Evolutionary conservation across 2,888 invertebrate genomes (phyloP).

Genomic region (Cremastinae sp.): DNA sequence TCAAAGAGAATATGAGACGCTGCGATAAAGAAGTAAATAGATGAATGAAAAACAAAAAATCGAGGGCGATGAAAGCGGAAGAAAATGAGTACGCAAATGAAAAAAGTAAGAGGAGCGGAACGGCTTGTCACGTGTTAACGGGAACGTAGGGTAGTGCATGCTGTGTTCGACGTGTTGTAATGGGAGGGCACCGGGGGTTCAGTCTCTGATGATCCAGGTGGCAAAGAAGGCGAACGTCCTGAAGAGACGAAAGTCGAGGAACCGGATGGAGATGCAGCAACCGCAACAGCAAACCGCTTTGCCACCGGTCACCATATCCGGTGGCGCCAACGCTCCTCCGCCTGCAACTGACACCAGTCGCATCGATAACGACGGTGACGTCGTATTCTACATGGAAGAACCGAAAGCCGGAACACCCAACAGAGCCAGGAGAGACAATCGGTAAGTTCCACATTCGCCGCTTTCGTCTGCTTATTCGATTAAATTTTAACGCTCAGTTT

Average conservation of each 20-base stretch:
- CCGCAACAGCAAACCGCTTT: constrained; percentile 64
- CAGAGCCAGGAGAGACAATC: constrained; percentile 76
- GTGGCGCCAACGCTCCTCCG: constrained; percentile 65
- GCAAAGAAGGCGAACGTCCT: constrained; percentile 88
- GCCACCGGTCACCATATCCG: constrained; percentile 69
- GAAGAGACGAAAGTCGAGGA: constrained; percentile 86
- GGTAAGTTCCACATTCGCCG: constrained; percentile 76
- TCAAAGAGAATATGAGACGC: neutral
- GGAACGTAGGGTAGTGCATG: constrained; percentile 76
- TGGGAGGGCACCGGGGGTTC: constrained; percentile 82
- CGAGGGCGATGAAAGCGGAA: constrained; percentile 4
- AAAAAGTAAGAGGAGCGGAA: constrained; percentile 36
- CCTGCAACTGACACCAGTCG: constrained; percentile 73
- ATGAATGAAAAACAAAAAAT: constrained; percentile 12
- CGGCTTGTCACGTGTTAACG: constrained; percentile 44
- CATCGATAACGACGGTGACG: constrained; percentile 84
- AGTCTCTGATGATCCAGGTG: constrained; percentile 88
- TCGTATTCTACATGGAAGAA: constrained; percentile 86
- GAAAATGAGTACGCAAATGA: constrained; percentile 12
- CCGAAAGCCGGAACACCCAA: constrained; percentile 82
- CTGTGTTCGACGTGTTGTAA: constrained; percentile 77
- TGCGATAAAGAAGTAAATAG: neutral
- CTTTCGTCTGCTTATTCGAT: no score
- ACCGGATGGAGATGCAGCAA: constrained; percentile 83
- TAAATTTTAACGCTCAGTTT: no score